Base-by-base conservation (phyloP, 2,797 vertebrate species). In the Gorsachius magnificus region DNA sequence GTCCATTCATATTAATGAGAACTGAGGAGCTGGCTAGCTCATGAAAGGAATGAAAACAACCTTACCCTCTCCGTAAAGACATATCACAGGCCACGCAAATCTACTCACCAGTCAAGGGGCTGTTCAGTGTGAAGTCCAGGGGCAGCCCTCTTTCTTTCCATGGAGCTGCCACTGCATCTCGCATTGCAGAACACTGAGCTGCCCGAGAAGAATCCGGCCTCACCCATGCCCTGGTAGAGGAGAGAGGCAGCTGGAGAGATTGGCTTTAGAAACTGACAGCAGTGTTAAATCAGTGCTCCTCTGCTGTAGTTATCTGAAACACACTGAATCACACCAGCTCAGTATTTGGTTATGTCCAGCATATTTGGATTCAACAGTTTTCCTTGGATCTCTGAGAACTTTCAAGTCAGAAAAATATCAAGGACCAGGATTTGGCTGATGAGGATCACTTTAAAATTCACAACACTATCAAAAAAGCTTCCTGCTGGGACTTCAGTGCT, bases 111-210 rank as follows among this genome's bases (percentile, higher is more conserved):
- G 98, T 99, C 3, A 98, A 97, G 1, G 99, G 99, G 87, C 98
- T 99, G 96, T 97, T 92, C 31, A 98, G 96, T 10, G 78, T 54
- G 92, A 99, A 99, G 22, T 97, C 97, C 13, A 97, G 97, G 0
- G 56, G 69, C 13, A 98, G 76, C 13, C 97, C 98, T 13, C 97
- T 98, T 50, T 99, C 98, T 1, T 95, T 97, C 51, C 96, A 93
- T 3, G 98, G 98, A 2, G 98, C 96, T 2, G 97, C 95, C 83
- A 98, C 97, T 0, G 99, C 99, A 13, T 99, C 98, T 86, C 97
- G 94, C 68, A 99, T 98, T 83, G 99, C 99, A 33, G 97, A 99
- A 99, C 50, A 98, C 98, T 0, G 98, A 97, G 15, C 98, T 98
- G n/a, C 98, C 98, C 79, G 99, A 96, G 97, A 98, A 99, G 77